phyloP scores from a whole-genome alignment of 2,113 vertebrate genomes.

The Cariama cristata region DNA sequence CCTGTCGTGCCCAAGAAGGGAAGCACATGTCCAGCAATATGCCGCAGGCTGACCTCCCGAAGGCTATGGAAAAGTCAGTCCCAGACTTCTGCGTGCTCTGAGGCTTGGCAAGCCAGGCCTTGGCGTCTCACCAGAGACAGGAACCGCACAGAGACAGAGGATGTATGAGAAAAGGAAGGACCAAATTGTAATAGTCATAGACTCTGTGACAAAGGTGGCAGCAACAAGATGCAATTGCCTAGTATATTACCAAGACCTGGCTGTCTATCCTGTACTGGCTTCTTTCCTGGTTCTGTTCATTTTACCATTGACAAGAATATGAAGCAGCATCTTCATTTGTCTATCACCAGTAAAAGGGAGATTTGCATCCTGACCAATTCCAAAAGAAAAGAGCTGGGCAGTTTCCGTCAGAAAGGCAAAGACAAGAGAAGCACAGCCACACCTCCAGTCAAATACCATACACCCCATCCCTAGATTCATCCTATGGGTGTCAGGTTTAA shows the following conservation, averaged over 20 bases:
- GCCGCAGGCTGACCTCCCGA: background rate
- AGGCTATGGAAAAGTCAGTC: background rate
- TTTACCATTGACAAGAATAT: background rate
- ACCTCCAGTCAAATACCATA: background rate
- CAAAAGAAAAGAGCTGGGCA: background rate
- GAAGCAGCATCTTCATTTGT: background rate
- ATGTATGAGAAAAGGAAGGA: background rate
- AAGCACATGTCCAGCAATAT: background rate
- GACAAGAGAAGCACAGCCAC: background rate
- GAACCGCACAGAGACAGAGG: background rate
- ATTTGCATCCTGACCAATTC: background rate
- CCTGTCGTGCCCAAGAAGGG: background rate
- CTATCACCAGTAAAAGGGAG: background rate
- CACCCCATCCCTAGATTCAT: background rate
- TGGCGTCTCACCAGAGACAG: background rate
- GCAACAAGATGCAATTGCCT: background rate
- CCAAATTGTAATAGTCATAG: background rate
- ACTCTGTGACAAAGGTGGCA: background rate
- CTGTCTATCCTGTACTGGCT: background rate
- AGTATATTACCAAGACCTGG: background rate
- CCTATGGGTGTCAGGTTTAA: background rate
- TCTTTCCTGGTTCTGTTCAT: background rate
- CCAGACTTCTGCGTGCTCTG: background rate
- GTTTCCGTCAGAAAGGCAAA: background rate
- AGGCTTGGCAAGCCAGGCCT: background rate